phyloP scores from a whole-genome alignment of 1,140 invertebrate species.

The Zaprionus nigranus region DNA sequence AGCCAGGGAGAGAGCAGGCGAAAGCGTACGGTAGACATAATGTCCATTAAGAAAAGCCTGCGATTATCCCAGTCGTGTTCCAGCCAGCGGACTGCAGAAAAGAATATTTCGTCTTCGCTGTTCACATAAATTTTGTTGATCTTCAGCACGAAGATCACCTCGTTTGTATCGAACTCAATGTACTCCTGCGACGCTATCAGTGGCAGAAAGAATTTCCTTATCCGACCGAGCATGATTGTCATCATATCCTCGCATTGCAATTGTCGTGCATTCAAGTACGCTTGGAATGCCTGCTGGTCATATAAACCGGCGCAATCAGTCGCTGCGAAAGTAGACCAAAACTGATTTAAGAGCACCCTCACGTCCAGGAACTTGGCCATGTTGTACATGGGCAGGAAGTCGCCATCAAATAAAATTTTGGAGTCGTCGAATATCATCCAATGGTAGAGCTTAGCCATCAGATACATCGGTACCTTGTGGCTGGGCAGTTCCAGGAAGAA shows the following conservation, averaged over 20 bases:
- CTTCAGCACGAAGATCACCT: constrained; percentile 21
- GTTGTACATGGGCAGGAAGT: constrained; percentile 18
- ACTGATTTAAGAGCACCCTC: constrained; percentile 15
- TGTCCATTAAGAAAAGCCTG: neutral
- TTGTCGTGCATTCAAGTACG: neutral
- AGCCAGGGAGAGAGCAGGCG: constrained; percentile 36
- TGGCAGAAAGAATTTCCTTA: constrained; percentile 36
- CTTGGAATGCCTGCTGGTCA: constrained; percentile 36
- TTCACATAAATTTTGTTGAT: constrained; percentile 44
- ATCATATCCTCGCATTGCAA: constrained; percentile 27
- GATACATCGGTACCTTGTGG: constrained; percentile 5
- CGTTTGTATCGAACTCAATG: constrained; percentile 6
- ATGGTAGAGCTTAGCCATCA: constrained; percentile 32
- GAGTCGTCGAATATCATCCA: constrained; percentile 29
- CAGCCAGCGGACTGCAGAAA: constrained; percentile 38
- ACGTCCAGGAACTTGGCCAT: constrained; percentile 34
- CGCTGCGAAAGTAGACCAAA: constrained; percentile 17
- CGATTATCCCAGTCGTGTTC: constrained; percentile 35
- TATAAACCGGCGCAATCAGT: neutral
- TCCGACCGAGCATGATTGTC: constrained; percentile 16
- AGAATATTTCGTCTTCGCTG: constrained; percentile 60
- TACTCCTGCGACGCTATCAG: constrained; percentile 39
- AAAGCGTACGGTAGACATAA: constrained; percentile 37
- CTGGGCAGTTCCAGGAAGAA: constrained; percentile 29
- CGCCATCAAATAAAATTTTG: neutral